Conservation (phyloP, 1,140 invertebrate species). For the Stenopsyche tienmushanensis region DNA sequence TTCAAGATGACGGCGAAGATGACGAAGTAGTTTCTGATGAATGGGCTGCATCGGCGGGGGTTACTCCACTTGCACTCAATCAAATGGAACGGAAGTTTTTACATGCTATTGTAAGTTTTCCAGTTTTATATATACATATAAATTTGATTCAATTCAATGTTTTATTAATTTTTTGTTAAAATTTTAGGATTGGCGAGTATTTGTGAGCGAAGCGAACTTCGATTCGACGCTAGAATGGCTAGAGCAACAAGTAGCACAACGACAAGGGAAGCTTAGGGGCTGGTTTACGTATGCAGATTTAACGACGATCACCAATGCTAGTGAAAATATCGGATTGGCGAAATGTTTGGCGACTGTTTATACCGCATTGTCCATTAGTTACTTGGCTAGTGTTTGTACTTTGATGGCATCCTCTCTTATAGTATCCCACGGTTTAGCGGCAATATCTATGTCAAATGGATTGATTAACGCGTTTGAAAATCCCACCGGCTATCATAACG, state of each 20-base stretch:
- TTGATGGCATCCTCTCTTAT: slow-evolving; percentile 69
- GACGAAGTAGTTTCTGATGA: slow-evolving; percentile 85
- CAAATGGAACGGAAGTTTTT: slow-evolving; percentile 86
- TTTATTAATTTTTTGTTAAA: not conserved
- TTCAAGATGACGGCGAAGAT: slow-evolving; percentile 88
- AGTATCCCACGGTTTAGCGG: slow-evolving; percentile 52
- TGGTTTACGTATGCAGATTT: slow-evolving; percentile 88
- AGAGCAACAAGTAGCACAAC: slow-evolving; percentile 69
- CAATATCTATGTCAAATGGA: slow-evolving; percentile 3
- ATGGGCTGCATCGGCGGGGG: slow-evolving; percentile 81
- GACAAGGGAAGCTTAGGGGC: slow-evolving; percentile 70
- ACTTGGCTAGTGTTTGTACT: slow-evolving; percentile 70
- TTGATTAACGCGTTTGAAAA: not conserved
- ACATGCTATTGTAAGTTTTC: slow-evolving; percentile 78
- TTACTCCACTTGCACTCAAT: slow-evolving; percentile 76
- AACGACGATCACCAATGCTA: slow-evolving; percentile 59
- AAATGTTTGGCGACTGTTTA: slow-evolving; percentile 63
- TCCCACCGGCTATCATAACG: not conserved
- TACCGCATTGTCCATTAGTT: slow-evolving; percentile 67
- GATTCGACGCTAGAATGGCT: slow-evolving; percentile 63
- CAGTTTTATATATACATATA: not conserved
- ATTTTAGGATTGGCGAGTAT: slow-evolving; percentile 80
- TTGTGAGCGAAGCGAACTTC: slow-evolving; percentile 73
- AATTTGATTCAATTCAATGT: slow-evolving; percentile 6
- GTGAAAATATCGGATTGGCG: slow-evolving; percentile 55